Percentiles rank a stretch among this genome's conserved stretches.
These are phyloP conservation scores for Thamnophis elegans DNA, from an alignment of 2,797 vertebrate species.

Conservation along the genomic window DNA sequence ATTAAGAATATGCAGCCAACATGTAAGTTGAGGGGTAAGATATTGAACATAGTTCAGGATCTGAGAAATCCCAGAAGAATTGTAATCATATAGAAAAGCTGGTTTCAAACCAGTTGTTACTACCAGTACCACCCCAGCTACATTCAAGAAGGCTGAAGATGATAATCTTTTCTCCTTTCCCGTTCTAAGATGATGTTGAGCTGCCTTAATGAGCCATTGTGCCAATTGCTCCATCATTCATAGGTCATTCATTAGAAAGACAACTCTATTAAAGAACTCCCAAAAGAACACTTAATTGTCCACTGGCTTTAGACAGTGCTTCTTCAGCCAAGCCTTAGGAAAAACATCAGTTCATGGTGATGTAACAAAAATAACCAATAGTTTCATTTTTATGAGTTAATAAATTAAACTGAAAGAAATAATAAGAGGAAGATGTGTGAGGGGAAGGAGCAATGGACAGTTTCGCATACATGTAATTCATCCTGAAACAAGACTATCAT, in stretches of 20 bases:
- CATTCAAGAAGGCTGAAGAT: conserved; percentile 70
- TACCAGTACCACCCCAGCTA: conserved; percentile 81
- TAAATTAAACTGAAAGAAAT: neutral
- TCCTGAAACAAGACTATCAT: neutral
- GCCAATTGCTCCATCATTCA: conserved; percentile 47
- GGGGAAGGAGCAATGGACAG: neutral
- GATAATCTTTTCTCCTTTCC: conserved; percentile 69
- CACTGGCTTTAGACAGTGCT: neutral
- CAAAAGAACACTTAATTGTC: neutral
- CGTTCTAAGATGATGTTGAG: conserved; percentile 59
- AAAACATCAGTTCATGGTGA: neutral
- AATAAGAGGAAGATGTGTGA: neutral
- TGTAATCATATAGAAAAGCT: conserved; percentile 83
- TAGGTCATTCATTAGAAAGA: neutral
- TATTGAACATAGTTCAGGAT: conserved; percentile 77
- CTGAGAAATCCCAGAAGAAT: conserved; percentile 69
- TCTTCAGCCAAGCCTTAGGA: neutral
- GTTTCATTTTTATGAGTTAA: neutral
- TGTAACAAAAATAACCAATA: neutral
- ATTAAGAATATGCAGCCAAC: conserved; percentile 74
- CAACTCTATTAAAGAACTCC: neutral
- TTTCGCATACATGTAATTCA: neutral
- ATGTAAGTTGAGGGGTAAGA: conserved; percentile 70
- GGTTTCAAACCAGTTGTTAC: conserved; percentile 86
- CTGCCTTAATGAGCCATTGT: conserved; percentile 69